phyloP scores from a whole-genome alignment of 2,113 vertebrate genomes.

The Platichthys flesus region DNA sequence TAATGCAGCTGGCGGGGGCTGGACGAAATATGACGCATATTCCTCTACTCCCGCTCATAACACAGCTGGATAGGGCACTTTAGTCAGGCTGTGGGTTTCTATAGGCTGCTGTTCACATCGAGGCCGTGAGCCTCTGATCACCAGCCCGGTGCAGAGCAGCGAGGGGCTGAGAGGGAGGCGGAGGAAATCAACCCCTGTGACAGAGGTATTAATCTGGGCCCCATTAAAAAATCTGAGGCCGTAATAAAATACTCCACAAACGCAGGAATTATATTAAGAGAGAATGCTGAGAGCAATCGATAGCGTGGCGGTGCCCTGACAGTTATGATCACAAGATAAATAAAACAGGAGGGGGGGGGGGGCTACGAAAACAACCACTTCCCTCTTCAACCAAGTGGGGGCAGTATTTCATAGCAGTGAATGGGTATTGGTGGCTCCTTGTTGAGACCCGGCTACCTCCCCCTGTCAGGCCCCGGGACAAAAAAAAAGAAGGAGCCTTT shows the following conservation, averaged over 20 bases:
- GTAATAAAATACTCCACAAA: slow-evolving; percentile 75
- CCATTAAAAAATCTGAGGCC: slow-evolving; percentile 72
- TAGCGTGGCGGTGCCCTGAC: slow-evolving; percentile 52
- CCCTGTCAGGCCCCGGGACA: slow-evolving; percentile 12
- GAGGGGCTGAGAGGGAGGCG: slow-evolving; percentile 24
- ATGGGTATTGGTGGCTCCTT: slow-evolving; percentile 13
- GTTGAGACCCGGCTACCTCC: slow-evolving; percentile 8
- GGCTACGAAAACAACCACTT: slow-evolving; percentile 51
- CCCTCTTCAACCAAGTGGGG: slow-evolving; percentile 70
- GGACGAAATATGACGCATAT: slow-evolving; percentile 65
- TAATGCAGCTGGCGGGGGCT: slow-evolving; percentile 75
- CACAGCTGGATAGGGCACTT: slow-evolving; percentile 75
- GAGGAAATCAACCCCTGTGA: slow-evolving; percentile 56
- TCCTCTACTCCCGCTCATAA: slow-evolving; percentile 55
- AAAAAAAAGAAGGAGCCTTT: slow-evolving; percentile 37
- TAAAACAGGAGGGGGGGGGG: slow-evolving; percentile 45
- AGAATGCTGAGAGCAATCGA: slow-evolving; percentile 65
- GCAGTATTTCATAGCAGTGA: slow-evolving; percentile 74
- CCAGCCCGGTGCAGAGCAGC: slow-evolving; percentile 28
- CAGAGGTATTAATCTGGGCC: slow-evolving; percentile 76
- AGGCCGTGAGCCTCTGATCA: slow-evolving; percentile 64
- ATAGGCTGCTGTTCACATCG: slow-evolving; percentile 65
- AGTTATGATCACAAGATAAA: slow-evolving; percentile 70
- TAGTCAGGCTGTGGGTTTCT: slow-evolving; percentile 67
- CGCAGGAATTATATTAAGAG: slow-evolving; percentile 66